Conservation (phyloP, 2,113 vertebrate species). For the Pelecanoides urinatrix region DNA sequence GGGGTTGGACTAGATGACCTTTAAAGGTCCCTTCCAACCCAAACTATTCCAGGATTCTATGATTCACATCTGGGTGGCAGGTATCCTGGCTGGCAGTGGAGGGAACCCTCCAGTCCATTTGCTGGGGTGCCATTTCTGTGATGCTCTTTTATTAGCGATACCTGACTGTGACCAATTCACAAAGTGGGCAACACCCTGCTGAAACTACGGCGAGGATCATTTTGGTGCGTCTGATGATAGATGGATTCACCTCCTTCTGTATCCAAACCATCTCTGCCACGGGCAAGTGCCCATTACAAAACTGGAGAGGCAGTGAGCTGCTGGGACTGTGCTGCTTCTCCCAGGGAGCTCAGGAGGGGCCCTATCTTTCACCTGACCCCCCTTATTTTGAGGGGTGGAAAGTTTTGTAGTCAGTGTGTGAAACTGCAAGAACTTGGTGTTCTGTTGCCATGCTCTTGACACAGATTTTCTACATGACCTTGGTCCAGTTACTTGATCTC, state of each 20-base stretch:
- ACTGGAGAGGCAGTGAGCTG: neutral
- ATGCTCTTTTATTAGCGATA: neutral
- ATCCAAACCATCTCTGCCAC: neutral
- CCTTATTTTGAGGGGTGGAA: neutral
- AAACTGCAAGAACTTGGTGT: neutral
- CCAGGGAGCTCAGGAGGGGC: neutral
- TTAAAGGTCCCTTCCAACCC: too few species aligned
- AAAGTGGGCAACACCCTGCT: neutral
- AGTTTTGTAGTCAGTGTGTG: neutral
- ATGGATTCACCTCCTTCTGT: neutral
- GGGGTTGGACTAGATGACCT: too few species aligned
- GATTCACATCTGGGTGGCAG: neutral
- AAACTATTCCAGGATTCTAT: too few species aligned
- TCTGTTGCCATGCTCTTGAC: neutral
- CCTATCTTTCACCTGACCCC: neutral
- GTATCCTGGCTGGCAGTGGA: neutral
- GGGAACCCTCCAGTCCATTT: accelerated
- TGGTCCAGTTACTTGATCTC: neutral
- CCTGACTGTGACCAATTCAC: neutral
- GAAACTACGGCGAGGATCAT: neutral
- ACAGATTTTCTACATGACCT: neutral
- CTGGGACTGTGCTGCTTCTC: neutral
- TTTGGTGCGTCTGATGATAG: neutral
- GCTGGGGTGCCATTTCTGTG: neutral
- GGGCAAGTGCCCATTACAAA: neutral